Conservation (phyloP, 2,888 invertebrate species). For the Ceriagrion tenellum region DNA sequence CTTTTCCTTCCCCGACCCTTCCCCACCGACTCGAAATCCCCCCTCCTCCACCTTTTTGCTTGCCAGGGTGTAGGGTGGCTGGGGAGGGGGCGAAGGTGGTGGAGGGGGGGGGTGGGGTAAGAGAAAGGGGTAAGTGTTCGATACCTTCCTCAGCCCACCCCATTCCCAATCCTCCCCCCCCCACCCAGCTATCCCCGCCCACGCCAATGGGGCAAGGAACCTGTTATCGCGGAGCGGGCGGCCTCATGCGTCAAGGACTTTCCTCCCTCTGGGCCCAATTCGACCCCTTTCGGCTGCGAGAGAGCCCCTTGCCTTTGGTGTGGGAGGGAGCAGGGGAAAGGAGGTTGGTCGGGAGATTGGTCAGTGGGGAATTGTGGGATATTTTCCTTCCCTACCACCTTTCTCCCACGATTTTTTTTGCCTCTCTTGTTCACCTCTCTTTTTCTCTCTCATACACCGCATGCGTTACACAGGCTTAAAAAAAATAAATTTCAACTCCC, state of each 20-base stretch:
- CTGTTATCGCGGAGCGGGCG: conserved; percentile 22
- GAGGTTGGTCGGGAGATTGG: neutral
- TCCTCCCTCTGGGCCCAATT: neutral
- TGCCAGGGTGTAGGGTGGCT: too few relatives aligned
- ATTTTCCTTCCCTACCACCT: neutral
- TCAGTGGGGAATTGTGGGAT: conserved; percentile 32
- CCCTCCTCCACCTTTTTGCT: neutral
- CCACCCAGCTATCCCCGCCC: neutral
- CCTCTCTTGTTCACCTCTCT: neutral
- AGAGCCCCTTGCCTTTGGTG: neutral
- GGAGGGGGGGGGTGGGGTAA: neutral
- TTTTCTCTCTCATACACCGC: neutral
- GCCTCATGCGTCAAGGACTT: conserved; percentile 43
- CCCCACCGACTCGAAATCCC: neutral
- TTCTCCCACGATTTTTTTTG: neutral
- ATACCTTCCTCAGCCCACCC: neutral
- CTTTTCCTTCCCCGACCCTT: neutral
- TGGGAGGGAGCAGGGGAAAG: neutral
- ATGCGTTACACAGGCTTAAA: neutral
- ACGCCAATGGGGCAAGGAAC: conserved; percentile 53
- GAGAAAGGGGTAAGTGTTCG: neutral
- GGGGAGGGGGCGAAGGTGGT: neutral
- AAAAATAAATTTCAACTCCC: neutral
- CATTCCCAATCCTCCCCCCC: too few relatives aligned
- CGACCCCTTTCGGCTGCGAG: neutral